Percentiles rank a stretch among this genome's conserved stretches.
Conservation (phyloP, 2,797 vertebrate species). For the Sebastiscus albofasciatus region DNA sequence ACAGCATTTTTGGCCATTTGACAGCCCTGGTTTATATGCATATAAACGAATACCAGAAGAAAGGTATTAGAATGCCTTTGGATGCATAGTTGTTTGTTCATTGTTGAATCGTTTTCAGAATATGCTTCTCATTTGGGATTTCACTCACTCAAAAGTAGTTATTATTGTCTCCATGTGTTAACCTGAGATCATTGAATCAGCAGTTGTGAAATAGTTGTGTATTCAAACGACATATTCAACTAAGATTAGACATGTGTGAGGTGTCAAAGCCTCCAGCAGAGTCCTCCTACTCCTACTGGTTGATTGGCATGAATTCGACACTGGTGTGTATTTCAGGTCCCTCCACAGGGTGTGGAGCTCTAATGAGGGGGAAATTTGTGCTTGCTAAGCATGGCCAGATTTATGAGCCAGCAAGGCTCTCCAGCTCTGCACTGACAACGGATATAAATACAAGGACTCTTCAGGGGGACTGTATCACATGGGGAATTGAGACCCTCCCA, state of each 20-base stretch:
- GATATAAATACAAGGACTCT: slow-evolving; percentile 75
- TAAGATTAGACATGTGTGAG: neutral
- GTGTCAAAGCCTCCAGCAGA: slow-evolving; percentile 21
- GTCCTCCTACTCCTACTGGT: neutral
- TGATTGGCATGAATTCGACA: slow-evolving; percentile 47
- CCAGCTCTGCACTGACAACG: slow-evolving; percentile 68
- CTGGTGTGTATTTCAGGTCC: slow-evolving; percentile 58
- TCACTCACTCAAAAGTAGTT: neutral
- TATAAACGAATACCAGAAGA: neutral
- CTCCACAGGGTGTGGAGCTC: slow-evolving; percentile 59
- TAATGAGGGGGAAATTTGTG: slow-evolving; percentile 77
- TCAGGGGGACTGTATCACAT: slow-evolving; percentile 44
- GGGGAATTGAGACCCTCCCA: slow-evolving; percentile 49
- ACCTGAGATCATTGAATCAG: slow-evolving; percentile 5
- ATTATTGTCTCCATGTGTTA: neutral
- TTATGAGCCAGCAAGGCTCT: slow-evolving; percentile 70
- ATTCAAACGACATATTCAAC: neutral
- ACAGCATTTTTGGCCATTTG: too few species aligned
- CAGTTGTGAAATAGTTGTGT: neutral
- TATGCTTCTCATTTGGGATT: neutral
- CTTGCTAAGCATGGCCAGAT: slow-evolving; percentile 76
- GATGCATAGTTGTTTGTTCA: neutral
- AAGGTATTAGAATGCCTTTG: neutral
- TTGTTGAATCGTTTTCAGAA: neutral
- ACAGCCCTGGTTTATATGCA: neutral